phyloP scores from a whole-genome alignment of 2,888 invertebrate genomes.

The Drosophila pullipes region DNA sequence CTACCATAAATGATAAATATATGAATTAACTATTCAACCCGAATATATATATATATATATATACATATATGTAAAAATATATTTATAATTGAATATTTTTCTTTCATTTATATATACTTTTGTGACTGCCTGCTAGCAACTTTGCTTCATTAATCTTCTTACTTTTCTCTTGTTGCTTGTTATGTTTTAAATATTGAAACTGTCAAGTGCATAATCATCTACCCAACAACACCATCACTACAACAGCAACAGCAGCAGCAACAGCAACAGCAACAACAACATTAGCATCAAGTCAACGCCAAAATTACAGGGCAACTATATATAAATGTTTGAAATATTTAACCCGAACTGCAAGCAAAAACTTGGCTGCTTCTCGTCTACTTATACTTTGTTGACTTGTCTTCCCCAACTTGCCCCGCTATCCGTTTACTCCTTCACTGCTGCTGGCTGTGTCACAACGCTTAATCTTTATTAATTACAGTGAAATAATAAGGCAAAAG shows the following conservation, averaged over 20 bases:
- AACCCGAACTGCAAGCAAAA: conserved; percentile 50
- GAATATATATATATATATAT: neutral
- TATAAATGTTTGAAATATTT: conserved; percentile 54
- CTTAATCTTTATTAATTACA: conserved; percentile 85
- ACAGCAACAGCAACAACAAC: conserved; percentile 11
- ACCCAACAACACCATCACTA: conserved; percentile 18
- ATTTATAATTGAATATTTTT: conserved; percentile 2
- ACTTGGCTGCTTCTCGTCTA: conserved; percentile 45
- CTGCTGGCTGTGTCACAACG: conserved; percentile 71
- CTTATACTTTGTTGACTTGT: conserved; percentile 39
- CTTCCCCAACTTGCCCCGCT: conserved; percentile 6
- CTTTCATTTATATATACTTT: neutral
- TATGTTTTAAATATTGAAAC: conserved; percentile 72
- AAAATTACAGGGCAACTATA: conserved; percentile 64
- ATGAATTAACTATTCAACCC: conserved; percentile 15
- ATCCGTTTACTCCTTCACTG: conserved; percentile 18
- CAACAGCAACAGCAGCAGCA: conserved; percentile 7
- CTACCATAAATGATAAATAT: conserved; percentile 6
- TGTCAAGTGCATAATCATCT: conserved; percentile 73
- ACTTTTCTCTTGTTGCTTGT: conserved; percentile 52
- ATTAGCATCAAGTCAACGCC: conserved; percentile 29
- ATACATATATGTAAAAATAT: neutral
- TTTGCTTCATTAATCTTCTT: conserved; percentile 65
- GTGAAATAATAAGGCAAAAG: conserved; percentile 78
- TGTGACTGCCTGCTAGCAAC: conserved; percentile 9